Percentiles rank a stretch among this genome's conserved stretches.
phyloP scores from a whole-genome alignment of 2,888 invertebrate genomes.

The Agonopterix subpropinquella region DNA sequence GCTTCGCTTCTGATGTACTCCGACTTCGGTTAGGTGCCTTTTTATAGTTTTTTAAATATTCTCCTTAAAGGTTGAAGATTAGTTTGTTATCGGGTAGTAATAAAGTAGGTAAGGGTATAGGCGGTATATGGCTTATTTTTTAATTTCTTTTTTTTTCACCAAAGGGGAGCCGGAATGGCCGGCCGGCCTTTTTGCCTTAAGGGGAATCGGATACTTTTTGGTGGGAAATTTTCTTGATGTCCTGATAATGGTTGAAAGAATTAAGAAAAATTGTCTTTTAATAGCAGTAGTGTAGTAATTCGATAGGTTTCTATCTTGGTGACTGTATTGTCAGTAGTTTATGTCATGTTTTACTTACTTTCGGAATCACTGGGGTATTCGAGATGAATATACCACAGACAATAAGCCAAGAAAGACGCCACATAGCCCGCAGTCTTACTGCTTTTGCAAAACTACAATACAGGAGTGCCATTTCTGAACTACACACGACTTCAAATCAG shows the following conservation, averaged over 20 bases:
- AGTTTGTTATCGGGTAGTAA: conserved; percentile 61
- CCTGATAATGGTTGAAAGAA: conserved; percentile 19
- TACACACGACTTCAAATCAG: too few species aligned
- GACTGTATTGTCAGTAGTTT: not conserved
- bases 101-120: conserved; percentile 52
- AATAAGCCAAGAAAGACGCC: too few species aligned
- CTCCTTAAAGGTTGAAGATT: conserved; percentile 48
- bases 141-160: conserved; percentile 15
- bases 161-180: too few species aligned
- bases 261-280: conserved; percentile 15
- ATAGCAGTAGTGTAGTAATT: not conserved
- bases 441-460: too few species aligned
- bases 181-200: too few species aligned
- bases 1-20: conserved; percentile 48
- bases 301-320: not conserved
- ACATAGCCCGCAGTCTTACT: too few species aligned
- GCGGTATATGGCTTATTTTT: conserved; percentile 31
- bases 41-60: conserved; percentile 69
- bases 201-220: conserved; percentile 21
- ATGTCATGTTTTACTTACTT: too few species aligned
- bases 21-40: conserved; percentile 21
- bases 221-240: conserved; percentile 24
- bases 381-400: too few species aligned
- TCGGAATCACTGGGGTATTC: too few species aligned
- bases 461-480: too few species aligned